Evolutionary conservation across 2,888 invertebrate genomes (phyloP), one percentile per base, ranked within the genome.

Genomic region (Drosophila aldrichi): DNA sequence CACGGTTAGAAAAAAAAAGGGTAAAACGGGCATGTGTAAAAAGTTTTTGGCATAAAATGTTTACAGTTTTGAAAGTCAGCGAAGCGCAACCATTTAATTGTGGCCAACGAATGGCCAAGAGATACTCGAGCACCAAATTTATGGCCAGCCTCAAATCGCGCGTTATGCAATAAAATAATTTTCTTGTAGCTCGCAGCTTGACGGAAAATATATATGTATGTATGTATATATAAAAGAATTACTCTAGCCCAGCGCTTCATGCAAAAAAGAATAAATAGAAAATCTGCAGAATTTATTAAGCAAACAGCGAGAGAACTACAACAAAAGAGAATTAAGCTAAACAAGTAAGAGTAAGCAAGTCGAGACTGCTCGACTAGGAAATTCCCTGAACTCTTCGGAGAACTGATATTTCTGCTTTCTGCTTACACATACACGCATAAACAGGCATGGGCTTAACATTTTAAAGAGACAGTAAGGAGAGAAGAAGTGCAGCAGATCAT

Each of bases 141-240:
- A 88, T 75, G 80, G 70, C 83, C 86, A 64, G 65, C 71, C 73
- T 75, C 69, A 82, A 88, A 80, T 79, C 83, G 87, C 88, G 82
- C 81, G 79, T 90, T 88, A 88, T 90, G 79, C 88, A 88, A 86
- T 86, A 88, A 88, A 86, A 90, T 88, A 80, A 75, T 80, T 86
- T 49, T 77, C 81, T 79, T 52, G 65, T 65, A 20, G 38, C 40
- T 18, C 40, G 22, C 44, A 67, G 52, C 49, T 65, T 20, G 25
- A 22, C 36, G 43, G 68, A 29, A 64, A 34, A 51, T 25, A 25
- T 25, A n/a, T 25, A 22, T 22, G 20, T 22, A 22, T 22, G 20
- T 22, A 22, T 22, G 20, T 22, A 22, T 7, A 38, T 16, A 36
- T 6, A 67, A 22, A 38, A 49, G 18, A 52, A 48, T 48, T 44